Percentiles rank a stretch among this genome's conserved stretches.
phyloP scores from a whole-genome alignment of 2,888 invertebrate species.

The Sarcophaga carnaria region DNA sequence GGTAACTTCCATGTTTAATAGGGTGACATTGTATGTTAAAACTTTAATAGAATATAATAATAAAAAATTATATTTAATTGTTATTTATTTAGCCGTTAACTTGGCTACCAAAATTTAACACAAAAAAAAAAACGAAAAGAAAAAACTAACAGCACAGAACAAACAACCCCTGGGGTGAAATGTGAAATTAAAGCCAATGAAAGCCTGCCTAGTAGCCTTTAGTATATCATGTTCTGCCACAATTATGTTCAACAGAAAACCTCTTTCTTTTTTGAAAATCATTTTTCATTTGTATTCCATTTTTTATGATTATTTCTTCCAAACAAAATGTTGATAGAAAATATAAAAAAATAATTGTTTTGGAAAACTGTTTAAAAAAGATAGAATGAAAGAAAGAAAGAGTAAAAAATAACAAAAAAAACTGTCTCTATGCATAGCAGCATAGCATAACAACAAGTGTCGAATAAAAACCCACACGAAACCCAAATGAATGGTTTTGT shows the following conservation, averaged over 20 bases:
- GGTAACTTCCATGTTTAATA: background rate
- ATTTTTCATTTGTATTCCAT: background rate
- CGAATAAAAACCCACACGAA: conserved; percentile 50
- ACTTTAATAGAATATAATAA: background rate
- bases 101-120: conserved; percentile 30
- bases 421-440: conserved; percentile 20
- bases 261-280: background rate
- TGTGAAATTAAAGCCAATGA: background rate
- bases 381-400: too few relatives aligned
- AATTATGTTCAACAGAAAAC: background rate
- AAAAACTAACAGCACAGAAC: background rate
- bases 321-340: background rate
- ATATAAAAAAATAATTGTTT: background rate
- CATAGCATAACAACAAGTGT: conserved; percentile 62
- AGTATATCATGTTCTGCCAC: background rate
- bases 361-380: background rate
- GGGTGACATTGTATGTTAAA: background rate
- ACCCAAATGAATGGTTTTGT: conserved; percentile 22
- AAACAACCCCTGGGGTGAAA: background rate
- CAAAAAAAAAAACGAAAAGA: background rate
- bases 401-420: background rate
- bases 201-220: background rate
- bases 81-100: conserved; percentile 45
- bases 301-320: too few relatives aligned
- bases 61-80: background rate